phyloP scores from a whole-genome alignment of 1,140 invertebrate species.

The Hetaerina americana region DNA sequence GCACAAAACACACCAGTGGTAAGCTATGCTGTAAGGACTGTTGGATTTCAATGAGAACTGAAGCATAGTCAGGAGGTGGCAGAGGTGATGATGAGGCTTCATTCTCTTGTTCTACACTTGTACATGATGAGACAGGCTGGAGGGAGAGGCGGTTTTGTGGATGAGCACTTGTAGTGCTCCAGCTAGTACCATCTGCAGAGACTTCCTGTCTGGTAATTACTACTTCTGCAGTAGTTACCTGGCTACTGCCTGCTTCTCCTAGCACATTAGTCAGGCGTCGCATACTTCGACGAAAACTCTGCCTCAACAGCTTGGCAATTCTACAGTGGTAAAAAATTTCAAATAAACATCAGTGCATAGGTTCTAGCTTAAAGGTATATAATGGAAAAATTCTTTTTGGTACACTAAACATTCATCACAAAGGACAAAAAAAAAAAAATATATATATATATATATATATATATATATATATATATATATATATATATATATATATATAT shows the following conservation, averaged over 20 bases:
- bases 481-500: too few species aligned
- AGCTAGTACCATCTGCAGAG: not conserved
- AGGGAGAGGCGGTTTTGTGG: not conserved
- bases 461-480: too few species aligned
- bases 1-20: too few species aligned
- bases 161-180: too few species aligned
- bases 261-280: constrained; percentile 38
- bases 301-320: constrained; percentile 61
- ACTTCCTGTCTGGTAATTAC: not conserved
- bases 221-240: not conserved
- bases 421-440: too few species aligned
- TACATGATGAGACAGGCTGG: not conserved
- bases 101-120: not conserved
- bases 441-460: too few species aligned
- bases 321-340: too few species aligned
- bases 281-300: constrained; percentile 67
- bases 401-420: too few species aligned
- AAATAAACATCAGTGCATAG: too few species aligned
- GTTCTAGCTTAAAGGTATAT: too few species aligned
- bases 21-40: not conserved
- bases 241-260: not conserved
- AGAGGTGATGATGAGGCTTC: not conserved
- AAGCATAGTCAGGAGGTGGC: not conserved
- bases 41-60: not conserved
- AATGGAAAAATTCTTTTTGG: too few species aligned